A percentile compares a stretch with the other conserved stretches of the same genome.
Conservation (phyloP, 2,888 invertebrate genomes). For the Parasteatoda lunata region DNA sequence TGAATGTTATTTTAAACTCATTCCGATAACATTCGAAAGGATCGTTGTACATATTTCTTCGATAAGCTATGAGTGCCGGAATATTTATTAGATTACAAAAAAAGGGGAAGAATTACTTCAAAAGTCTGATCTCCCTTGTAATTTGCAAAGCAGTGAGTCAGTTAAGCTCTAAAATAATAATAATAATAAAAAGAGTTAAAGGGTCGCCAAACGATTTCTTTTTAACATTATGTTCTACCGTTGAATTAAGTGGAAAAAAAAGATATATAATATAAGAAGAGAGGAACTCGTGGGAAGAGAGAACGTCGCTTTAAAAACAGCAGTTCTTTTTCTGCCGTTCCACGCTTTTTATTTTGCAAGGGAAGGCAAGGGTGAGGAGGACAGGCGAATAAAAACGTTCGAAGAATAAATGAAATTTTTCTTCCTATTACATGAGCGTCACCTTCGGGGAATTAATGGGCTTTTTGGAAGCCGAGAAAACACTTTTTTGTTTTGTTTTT, state of each 20-base stretch:
- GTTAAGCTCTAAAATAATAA: no score
- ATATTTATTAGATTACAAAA: no score
- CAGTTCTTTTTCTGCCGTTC: constrained; percentile 47
- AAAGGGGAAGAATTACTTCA: no score
- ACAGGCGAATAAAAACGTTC: constrained; percentile 50
- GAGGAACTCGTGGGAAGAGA: neutral
- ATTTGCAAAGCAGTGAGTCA: no score
- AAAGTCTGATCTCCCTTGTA: no score
- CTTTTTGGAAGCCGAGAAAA: constrained; percentile 55
- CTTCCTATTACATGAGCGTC: constrained; percentile 66
- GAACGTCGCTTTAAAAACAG: constrained; percentile 16
- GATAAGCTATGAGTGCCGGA: no score
- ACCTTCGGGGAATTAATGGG: constrained; percentile 67
- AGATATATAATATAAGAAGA: neutral
- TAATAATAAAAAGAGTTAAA: no score
- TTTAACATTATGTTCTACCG: constrained; percentile 53
- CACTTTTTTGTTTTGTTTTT: constrained; percentile 21
- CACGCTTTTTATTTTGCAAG: constrained; percentile 49
- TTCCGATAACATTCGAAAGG: no score
- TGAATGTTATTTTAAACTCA: no score
- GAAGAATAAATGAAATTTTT: constrained; percentile 68
- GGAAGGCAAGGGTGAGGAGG: neutral
- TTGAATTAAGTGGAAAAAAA: constrained; percentile 34
- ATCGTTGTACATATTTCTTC: no score
- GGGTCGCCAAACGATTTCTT: constrained; percentile 56